These are phyloP conservation scores for Chaenogobius annularis DNA, from an alignment of 2,113 vertebrate species.

Conservation along the genomic window DNA sequence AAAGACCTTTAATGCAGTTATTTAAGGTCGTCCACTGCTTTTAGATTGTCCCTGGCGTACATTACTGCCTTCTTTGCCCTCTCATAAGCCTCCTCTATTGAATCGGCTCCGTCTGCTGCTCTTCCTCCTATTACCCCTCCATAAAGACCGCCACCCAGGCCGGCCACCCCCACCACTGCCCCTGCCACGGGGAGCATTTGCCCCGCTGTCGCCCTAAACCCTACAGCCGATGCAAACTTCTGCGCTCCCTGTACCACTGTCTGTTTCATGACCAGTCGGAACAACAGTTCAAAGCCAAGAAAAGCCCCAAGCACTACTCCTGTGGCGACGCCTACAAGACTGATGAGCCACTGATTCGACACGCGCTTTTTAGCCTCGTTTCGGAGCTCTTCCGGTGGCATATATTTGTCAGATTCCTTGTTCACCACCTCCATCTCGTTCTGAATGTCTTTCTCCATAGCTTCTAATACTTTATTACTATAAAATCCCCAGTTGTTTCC, in stretches of 20 bases:
- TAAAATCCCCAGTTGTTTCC: constrained; percentile 14
- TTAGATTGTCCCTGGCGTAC: neutral
- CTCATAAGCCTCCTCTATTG: neutral
- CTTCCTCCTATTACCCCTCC: constrained; percentile 4
- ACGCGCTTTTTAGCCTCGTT: constrained; percentile 61
- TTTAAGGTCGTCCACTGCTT: neutral
- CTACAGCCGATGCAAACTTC: accelerated
- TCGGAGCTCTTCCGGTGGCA: neutral
- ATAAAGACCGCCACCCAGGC: neutral
- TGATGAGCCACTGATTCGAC: constrained; percentile 8
- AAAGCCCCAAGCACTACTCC: constrained; percentile 43
- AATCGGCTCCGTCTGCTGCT: constrained; percentile 17
- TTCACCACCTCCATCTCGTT: neutral
- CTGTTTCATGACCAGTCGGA: accelerated
- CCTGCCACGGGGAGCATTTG: accelerated
- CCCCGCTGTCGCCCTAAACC: accelerated
- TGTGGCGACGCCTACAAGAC: constrained; percentile 18
- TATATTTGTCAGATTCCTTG: neutral
- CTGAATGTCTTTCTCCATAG: constrained; percentile 5
- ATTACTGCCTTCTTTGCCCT: neutral
- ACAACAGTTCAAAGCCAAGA: accelerated
- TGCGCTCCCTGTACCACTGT: accelerated
- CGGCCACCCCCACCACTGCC: accelerated
- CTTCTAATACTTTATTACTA: constrained; percentile 14
- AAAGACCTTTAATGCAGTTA: neutral